Evolutionary conservation across 2,888 invertebrate genomes (phyloP).

Genomic region (Nudaria mundana): DNA sequence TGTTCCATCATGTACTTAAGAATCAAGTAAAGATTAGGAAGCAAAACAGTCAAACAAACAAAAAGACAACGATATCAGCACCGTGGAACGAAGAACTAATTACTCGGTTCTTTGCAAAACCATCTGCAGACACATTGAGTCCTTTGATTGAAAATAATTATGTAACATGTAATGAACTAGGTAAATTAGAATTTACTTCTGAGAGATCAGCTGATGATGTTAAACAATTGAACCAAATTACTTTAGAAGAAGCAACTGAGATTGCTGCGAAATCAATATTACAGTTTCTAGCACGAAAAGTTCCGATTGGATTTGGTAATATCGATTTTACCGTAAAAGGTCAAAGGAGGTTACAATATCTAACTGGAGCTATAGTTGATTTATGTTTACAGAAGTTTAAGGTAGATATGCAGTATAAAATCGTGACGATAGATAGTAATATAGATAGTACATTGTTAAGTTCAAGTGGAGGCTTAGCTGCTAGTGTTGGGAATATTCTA

Average conservation of each 20-base stretch:
- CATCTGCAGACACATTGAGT: neutral
- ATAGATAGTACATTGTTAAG: slow-evolving; percentile 6
- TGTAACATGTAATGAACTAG: neutral
- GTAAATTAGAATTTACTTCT: neutral
- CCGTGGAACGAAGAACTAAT: neutral
- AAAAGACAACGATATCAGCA: neutral
- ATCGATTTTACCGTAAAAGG: slow-evolving; percentile 7
- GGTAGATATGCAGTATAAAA: neutral
- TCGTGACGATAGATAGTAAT: slow-evolving; percentile 12
- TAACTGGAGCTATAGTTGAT: slow-evolving; percentile 1
- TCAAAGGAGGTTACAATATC: slow-evolving; percentile 1
- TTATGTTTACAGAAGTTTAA: slow-evolving; percentile 1
- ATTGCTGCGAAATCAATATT: neutral
- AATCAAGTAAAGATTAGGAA: neutral
- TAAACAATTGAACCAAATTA: neutral
- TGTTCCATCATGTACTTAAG: slow-evolving; percentile 10
- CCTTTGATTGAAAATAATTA: slow-evolving; percentile 10
- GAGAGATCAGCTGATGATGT: neutral
- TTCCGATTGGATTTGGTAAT: no score
- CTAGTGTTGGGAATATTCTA: slow-evolving; percentile 18
- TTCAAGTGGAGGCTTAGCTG: slow-evolving; percentile 14
- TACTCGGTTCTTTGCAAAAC: slow-evolving; percentile 1
- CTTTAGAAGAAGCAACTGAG: neutral
- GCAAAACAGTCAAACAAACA: neutral
- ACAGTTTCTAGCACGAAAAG: neutral